These are phyloP conservation scores for Tenthredo distinguenda DNA, from an alignment of 2,888 invertebrate species.

Conservation along the genomic window DNA sequence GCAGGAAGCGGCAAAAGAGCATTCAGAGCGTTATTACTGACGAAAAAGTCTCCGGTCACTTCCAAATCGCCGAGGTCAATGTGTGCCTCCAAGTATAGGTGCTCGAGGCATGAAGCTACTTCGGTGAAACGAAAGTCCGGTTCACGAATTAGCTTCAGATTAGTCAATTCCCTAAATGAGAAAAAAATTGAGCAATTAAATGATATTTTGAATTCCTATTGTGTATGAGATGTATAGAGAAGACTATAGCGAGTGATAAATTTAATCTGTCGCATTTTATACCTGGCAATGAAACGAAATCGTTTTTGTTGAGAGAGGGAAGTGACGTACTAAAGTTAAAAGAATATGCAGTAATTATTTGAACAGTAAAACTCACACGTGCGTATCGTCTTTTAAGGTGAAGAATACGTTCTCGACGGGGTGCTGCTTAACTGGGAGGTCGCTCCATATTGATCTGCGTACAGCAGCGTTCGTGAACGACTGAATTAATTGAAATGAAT, in stretches of 20 bases:
- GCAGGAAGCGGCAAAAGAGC: slow-evolving; percentile 72
- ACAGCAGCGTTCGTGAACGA: slow-evolving; percentile 52
- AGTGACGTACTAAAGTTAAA: neutral
- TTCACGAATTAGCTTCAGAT: slow-evolving; percentile 49
- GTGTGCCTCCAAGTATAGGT: slow-evolving; percentile 36
- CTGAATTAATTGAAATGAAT: slow-evolving; percentile 37
- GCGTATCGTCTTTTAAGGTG: slow-evolving; percentile 43
- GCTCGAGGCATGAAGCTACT: slow-evolving; percentile 35
- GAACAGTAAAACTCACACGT: slow-evolving; percentile 45
- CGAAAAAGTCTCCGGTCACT: slow-evolving; percentile 73
- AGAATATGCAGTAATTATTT: neutral
- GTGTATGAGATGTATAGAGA: neutral
- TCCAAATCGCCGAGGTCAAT: slow-evolving; percentile 68
- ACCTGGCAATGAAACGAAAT: neutral
- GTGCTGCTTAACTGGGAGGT: slow-evolving; percentile 27
- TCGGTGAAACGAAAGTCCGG: slow-evolving; percentile 48
- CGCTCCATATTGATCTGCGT: slow-evolving; percentile 50
- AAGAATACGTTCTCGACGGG: slow-evolving; percentile 49
- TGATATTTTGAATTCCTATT: neutral
- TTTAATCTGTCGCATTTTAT: neutral
- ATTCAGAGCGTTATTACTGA: slow-evolving; percentile 72
- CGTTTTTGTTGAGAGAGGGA: neutral
- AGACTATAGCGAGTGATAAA: neutral
- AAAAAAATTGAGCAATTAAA: neutral
- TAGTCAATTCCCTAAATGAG: slow-evolving; percentile 30